Percentiles rank a stretch among this genome's conserved stretches.
These are phyloP conservation scores for Brienomyrus brachyistius DNA, from an alignment of 2,113 vertebrate species.

Conservation along the genomic window DNA sequence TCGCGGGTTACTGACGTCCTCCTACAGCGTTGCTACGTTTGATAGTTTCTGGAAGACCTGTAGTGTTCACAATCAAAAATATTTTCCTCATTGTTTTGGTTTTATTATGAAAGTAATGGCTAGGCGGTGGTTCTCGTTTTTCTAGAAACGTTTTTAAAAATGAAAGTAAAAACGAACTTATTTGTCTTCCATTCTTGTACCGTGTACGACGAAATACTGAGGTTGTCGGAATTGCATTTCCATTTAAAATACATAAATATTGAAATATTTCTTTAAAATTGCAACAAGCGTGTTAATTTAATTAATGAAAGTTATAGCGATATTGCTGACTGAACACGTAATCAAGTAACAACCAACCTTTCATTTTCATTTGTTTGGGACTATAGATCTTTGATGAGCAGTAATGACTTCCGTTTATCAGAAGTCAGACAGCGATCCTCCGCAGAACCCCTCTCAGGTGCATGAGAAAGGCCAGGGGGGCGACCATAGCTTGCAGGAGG, in stretches of 20 bases:
- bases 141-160: neutral
- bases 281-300: neutral
- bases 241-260: neutral
- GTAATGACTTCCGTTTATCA: neutral
- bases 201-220: neutral
- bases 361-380: neutral
- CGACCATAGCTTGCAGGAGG: slow-evolving; percentile 61
- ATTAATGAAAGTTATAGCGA: neutral
- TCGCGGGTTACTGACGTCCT: neutral
- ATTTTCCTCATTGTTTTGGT: neutral
- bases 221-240: neutral
- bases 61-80: neutral
- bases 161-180: neutral
- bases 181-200: neutral
- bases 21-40: neutral
- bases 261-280: neutral
- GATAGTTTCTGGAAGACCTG: neutral
- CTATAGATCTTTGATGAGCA: neutral
- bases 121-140: neutral
- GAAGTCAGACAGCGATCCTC: neutral
- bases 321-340: neutral
- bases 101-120: neutral
- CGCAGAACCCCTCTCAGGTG: slow-evolving; percentile 30
- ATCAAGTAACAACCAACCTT: neutral
- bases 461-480: neutral